Percentiles rank a stretch among this genome's conserved stretches.
These are phyloP conservation scores for Chrosomus eos DNA, from an alignment of 2,797 vertebrate species.

Conservation along the genomic window DNA sequence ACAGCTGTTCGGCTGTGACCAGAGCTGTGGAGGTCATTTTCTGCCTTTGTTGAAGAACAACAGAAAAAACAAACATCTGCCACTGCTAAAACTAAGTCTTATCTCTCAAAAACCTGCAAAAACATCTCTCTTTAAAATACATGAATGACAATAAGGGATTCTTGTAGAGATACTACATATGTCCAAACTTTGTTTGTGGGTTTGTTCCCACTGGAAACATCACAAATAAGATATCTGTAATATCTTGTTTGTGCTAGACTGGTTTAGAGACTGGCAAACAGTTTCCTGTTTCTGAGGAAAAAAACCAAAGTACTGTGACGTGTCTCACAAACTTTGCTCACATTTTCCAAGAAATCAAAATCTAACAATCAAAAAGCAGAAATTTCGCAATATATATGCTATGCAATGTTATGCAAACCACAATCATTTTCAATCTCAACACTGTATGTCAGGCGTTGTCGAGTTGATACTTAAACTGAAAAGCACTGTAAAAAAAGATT, in stretches of 20 bases:
- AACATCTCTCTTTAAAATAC: background rate
- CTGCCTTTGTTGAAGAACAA: conserved; percentile 45
- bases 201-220: background rate
- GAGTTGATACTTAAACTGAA: background rate
- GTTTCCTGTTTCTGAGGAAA: background rate
- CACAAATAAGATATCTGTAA: background rate
- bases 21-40: conserved; percentile 53
- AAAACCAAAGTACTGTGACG: background rate
- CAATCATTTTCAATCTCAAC: background rate
- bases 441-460: background rate
- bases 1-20: conserved; percentile 19
- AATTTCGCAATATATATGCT: background rate
- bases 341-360: background rate
- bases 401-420: background rate
- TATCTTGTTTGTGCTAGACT: background rate
- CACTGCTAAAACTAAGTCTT: background rate
- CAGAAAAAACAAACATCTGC: conserved; percentile 34
- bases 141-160: background rate
- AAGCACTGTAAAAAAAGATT: too few relatives aligned
- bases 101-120: conserved; percentile 7
- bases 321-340: background rate
- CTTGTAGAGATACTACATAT: background rate
- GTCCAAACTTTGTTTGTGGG: background rate
- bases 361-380: background rate
- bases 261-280: background rate